These are phyloP conservation scores for Dysdera silvatica DNA, from an alignment of 1,140 invertebrate genomes.

Conservation along the genomic window DNA sequence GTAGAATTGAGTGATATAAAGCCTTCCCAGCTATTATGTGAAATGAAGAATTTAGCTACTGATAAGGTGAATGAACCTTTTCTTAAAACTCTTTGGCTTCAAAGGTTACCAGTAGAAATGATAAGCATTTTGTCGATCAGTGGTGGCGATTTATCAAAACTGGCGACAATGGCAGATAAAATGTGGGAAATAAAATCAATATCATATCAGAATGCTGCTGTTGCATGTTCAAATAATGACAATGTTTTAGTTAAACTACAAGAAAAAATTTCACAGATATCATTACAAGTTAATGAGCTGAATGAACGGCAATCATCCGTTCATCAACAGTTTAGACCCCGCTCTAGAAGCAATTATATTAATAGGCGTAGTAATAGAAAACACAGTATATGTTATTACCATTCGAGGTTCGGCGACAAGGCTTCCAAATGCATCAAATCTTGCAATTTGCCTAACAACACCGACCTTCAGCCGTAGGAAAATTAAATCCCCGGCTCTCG, in stretches of 20 bases:
- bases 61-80: not conserved
- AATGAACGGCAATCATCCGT: too few relatives aligned
- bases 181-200: too few relatives aligned
- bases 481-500: constrained; percentile 2
- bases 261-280: too few relatives aligned
- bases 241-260: too few relatives aligned
- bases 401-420: not conserved
- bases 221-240: not conserved
- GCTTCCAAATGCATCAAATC: not conserved
- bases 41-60: not conserved
- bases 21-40: not conserved
- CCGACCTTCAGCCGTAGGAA: not conserved
- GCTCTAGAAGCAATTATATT: not conserved
- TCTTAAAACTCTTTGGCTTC: not conserved
- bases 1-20: not conserved
- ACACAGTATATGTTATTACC: not conserved
- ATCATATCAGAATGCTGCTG: too few relatives aligned
- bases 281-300: too few relatives aligned
- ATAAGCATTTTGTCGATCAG: not conserved
- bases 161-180: not conserved
- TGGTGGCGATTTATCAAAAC: not conserved
- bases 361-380: not conserved
- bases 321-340: too few relatives aligned
- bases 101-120: not conserved
- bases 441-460: not conserved